A percentile compares a stretch with the other conserved stretches of the same genome.
Conservation (phyloP, 2,888 invertebrate genomes). For the Machimus rusticus region DNA sequence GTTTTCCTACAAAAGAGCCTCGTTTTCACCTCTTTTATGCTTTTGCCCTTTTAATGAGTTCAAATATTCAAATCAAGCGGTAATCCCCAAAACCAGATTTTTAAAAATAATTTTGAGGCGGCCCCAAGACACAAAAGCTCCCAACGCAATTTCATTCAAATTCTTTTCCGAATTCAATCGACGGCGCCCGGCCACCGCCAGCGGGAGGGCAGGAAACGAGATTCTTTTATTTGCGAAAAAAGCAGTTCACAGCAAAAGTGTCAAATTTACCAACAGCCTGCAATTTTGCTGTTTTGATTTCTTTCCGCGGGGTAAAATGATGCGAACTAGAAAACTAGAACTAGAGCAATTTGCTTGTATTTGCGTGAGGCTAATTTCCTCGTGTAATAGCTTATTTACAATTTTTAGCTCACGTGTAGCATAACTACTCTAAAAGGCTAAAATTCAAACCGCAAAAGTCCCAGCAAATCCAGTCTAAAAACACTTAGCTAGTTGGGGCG, state of each 20-base stretch:
- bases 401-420: not conserved
- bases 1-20: not conserved
- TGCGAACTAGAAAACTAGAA: not conserved
- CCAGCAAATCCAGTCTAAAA: not conserved
- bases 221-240: not conserved
- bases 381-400: not conserved
- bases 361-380: not conserved
- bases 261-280: not conserved
- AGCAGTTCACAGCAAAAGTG: not conserved
- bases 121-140: not conserved
- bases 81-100: not conserved
- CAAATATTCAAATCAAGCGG: not conserved
- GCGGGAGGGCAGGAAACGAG: not conserved
- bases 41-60: not conserved
- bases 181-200: not conserved
- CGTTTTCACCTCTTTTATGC: not conserved
- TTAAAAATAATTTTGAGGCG: not conserved
- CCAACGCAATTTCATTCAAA: not conserved
- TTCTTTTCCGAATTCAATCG: not conserved
- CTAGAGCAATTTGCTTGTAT: not conserved
- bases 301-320: not conserved
- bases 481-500: not conserved
- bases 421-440: not conserved
- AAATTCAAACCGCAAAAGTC: not conserved
- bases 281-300: not conserved